These are phyloP conservation scores for Itoplectis maculator DNA, from an alignment of 2,888 invertebrate species.

Conservation along the genomic window DNA sequence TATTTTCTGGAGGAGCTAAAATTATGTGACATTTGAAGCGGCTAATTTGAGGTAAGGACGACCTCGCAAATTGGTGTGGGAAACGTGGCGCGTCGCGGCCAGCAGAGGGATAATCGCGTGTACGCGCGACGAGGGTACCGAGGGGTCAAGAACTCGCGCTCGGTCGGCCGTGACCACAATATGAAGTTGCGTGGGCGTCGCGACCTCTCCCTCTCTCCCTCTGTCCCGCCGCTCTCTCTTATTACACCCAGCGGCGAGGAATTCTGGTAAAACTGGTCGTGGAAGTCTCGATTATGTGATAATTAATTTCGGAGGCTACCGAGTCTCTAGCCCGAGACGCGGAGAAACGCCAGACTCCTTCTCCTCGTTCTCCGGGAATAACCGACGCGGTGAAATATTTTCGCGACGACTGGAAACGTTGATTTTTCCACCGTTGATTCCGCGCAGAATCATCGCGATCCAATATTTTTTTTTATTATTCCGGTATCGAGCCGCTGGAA, in stretches of 20 bases:
- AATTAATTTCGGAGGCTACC: slow-evolving; percentile 74
- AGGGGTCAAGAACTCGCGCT: slow-evolving; percentile 55
- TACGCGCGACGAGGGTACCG: slow-evolving; percentile 33
- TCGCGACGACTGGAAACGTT: neutral
- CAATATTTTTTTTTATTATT: no score
- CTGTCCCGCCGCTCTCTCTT: slow-evolving; percentile 43
- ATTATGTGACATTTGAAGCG: neutral
- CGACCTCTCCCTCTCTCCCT: slow-evolving; percentile 10
- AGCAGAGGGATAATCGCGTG: slow-evolving; percentile 37
- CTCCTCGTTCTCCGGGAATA: slow-evolving; percentile 54
- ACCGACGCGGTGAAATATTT: slow-evolving; percentile 1
- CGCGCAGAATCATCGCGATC: neutral
- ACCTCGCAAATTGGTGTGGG: slow-evolving; percentile 19
- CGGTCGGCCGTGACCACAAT: slow-evolving; percentile 53
- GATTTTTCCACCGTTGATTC: neutral
- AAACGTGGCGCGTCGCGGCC: neutral
- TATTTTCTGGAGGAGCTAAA: neutral
- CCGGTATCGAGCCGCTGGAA: no score
- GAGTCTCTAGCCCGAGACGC: slow-evolving; percentile 32
- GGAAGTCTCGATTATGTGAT: slow-evolving; percentile 74
- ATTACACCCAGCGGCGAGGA: slow-evolving; percentile 13
- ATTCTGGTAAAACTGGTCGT: slow-evolving; percentile 57
- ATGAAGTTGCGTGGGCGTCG: slow-evolving; percentile 58
- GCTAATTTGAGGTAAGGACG: slow-evolving; percentile 1
- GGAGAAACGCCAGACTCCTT: slow-evolving; percentile 34